A percentile compares a stretch with the other conserved stretches of the same genome.
phyloP scores from a whole-genome alignment of 2,113 vertebrate genomes.

The Gymnocephalus cernua region DNA sequence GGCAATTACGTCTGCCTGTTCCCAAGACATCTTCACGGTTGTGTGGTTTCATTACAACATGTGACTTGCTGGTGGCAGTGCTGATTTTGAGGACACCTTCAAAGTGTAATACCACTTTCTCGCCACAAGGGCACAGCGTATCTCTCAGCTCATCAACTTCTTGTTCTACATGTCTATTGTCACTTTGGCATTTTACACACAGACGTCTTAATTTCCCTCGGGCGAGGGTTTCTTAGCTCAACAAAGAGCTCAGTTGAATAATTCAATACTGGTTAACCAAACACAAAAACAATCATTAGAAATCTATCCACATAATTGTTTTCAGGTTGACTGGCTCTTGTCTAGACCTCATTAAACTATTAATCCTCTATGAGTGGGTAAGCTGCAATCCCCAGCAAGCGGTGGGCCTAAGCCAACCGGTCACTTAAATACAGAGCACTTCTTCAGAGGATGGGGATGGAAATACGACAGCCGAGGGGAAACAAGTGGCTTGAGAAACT shows the following conservation, averaged over 20 bases:
- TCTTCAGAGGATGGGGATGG: constrained; percentile 43
- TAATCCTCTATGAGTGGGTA: constrained; percentile 77
- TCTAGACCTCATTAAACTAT: constrained; percentile 81
- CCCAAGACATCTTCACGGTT: constrained; percentile 12
- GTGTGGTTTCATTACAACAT: constrained; percentile 27
- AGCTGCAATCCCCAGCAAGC: constrained; percentile 62
- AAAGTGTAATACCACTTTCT: constrained; percentile 33
- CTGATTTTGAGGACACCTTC: constrained; percentile 13
- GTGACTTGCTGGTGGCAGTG: not conserved
- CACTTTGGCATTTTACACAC: constrained; percentile 57
- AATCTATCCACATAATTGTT: constrained; percentile 80
- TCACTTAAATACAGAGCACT: constrained; percentile 68
- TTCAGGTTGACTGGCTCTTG: constrained; percentile 78
- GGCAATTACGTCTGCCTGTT: constrained; percentile 37
- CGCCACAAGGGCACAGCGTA: constrained; percentile 30
- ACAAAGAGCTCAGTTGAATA: constrained; percentile 67
- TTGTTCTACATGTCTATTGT: constrained; percentile 42
- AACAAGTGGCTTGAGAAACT: constrained; percentile 36
- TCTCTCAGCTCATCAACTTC: constrained; percentile 39
- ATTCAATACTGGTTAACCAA: constrained; percentile 79
- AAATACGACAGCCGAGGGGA: constrained; percentile 4
- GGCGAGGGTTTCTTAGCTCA: constrained; percentile 47
- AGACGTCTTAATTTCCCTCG: constrained; percentile 66
- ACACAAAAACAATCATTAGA: constrained; percentile 66
- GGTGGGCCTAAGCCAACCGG: constrained; percentile 59